Base-by-base conservation (phyloP, 2,888 invertebrate species). In the Strigamia transsilvanica region DNA sequence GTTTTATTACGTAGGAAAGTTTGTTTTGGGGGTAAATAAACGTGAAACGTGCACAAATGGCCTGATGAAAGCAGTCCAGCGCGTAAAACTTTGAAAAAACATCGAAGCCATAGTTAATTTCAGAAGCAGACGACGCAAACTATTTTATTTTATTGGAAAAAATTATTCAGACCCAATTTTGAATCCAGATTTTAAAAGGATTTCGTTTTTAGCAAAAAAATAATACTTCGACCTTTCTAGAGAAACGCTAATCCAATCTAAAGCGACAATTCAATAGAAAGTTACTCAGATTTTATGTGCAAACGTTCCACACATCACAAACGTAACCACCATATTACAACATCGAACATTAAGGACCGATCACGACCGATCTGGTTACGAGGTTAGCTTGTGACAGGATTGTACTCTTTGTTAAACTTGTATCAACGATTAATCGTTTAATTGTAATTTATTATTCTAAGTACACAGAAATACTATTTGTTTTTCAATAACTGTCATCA, bases 41-140 rank as follows among this genome's bases (percentile, higher is more conserved):
- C 61, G 61, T 18, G 61, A 61, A 61, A 21, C 61, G 12, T 18
- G 61, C 61, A 61, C 4, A 18, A 18, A 18, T 18, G 61, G 61
- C 21, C 21, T 61, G 9, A 61, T 15, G 10, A 18, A 61, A 21
- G 13, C 18, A 61, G 21, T 61, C 61, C 61, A 61, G 21, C 61
- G 61, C 9, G 7, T 61, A 61, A 61, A 61, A 61, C 21, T 61
- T 61, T 61, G 61, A 18, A 61, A 10, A 18, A 61, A 61, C 1
- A 61, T 61, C 61, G 61, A 61, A 18, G 61, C 18, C 61, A 61
- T 61, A 61, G 61, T 61, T 18, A 61, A 18, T 61, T 18, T 21
- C 61, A 61, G 21, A 61, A 61, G 61, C 61, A 61, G 61, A 61
- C 61, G 61, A 61, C 10, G 42, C 15, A 42, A 61, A 21, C 21